phyloP scores from a whole-genome alignment of 2,797 vertebrate genomes.

The Eleutherodactylus coqui region DNA sequence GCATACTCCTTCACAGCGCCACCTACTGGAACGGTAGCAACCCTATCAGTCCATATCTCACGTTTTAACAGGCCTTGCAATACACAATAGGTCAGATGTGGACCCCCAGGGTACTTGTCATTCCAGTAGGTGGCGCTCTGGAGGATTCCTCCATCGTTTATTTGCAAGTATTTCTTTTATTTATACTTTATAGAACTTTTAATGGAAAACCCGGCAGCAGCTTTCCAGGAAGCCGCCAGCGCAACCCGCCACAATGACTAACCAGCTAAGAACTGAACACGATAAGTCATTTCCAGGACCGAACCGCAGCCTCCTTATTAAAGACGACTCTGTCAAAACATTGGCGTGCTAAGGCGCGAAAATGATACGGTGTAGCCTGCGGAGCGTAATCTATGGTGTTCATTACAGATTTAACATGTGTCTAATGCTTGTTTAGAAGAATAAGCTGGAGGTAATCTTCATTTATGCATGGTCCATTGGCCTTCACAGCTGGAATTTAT shows the following conservation, averaged over 20 bases:
- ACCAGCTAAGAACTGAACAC: not conserved
- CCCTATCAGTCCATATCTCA: too few species aligned
- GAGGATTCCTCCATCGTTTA: too few species aligned
- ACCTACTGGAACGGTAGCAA: too few species aligned
- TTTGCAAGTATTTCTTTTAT: not conserved
- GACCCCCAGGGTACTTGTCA: too few species aligned
- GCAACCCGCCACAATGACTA: not conserved
- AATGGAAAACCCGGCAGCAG: not conserved
- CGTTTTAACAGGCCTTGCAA: too few species aligned
- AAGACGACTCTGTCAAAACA: not conserved
- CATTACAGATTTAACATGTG: constrained; percentile 65
- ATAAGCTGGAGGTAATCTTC: constrained; percentile 75
- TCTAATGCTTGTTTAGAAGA: constrained; percentile 70
- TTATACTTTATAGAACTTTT: not conserved
- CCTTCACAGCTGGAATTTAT: constrained; percentile 81
- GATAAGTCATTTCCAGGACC: not conserved
- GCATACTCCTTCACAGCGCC: too few species aligned
- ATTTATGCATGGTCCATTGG: constrained; percentile 74
- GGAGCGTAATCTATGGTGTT: constrained; percentile 30
- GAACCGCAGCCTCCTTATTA: not conserved
- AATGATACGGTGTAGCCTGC: not conserved
- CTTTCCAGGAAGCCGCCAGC: not conserved
- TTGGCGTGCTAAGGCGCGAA: not conserved
- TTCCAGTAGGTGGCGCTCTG: too few species aligned
- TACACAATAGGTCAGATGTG: too few species aligned